These are phyloP conservation scores for Encarsia formosa DNA, from an alignment of 2,888 invertebrate species.

Conservation along the genomic window DNA sequence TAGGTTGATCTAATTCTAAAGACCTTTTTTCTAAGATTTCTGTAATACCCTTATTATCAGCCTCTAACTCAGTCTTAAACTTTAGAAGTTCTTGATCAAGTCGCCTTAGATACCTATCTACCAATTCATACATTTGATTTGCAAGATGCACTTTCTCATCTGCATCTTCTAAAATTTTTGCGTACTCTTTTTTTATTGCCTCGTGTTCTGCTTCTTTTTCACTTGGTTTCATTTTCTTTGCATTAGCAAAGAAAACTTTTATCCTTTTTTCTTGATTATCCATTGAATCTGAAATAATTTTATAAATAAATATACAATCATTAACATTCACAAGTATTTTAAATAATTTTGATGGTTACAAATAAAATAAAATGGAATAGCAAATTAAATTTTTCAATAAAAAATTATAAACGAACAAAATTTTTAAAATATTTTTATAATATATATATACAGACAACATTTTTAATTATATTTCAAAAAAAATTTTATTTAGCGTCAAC, in stretches of 20 bases:
- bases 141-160: slow-evolving; percentile 95
- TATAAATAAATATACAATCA: no score
- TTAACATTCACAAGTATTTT: no score
- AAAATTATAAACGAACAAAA: no score
- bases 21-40: slow-evolving; percentile 92
- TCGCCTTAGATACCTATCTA: slow-evolving; percentile 85
- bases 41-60: slow-evolving; percentile 97
- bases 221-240: slow-evolving; percentile 69
- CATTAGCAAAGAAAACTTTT: slow-evolving; percentile 79
- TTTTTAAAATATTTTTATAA: no score
- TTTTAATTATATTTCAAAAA: no score
- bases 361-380: no score
- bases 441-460: no score
- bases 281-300: slow-evolving; percentile 67
- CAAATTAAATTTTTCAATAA: no score
- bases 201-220: slow-evolving; percentile 80
- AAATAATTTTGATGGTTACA: no score
- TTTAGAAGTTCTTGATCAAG: slow-evolving; percentile 89
- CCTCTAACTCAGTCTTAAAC: slow-evolving; percentile 98
- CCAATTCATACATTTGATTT: slow-evolving; percentile 90
- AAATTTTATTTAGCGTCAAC: no score
- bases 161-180: slow-evolving; percentile 87
- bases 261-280: slow-evolving; percentile 89
- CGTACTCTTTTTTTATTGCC: slow-evolving; percentile 80
- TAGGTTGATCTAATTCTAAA: slow-evolving; percentile 76